These are phyloP conservation scores for Caenorhabditis angaria DNA, from an alignment of 2,888 invertebrate genomes.

Conservation along the genomic window DNA sequence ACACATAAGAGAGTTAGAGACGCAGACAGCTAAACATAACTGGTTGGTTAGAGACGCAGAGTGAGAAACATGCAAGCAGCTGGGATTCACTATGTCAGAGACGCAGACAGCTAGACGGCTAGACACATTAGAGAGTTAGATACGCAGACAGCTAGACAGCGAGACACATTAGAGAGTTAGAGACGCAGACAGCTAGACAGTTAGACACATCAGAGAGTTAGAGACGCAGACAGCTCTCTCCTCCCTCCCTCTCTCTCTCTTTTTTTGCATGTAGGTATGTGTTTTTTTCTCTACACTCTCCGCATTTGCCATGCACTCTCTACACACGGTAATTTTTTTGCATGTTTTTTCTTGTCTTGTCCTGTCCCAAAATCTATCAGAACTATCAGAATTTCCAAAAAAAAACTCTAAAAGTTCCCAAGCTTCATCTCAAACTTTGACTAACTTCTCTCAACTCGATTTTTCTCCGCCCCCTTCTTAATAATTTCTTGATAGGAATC, in stretches of 20 bases:
- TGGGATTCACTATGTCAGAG: too few relatives aligned
- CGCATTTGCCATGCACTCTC: background rate
- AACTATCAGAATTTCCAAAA: background rate
- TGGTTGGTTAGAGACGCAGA: background rate
- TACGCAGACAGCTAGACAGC: background rate
- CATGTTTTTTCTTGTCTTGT: background rate
- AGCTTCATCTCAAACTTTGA: background rate
- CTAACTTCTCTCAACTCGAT: constrained; percentile 5
- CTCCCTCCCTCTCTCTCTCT: background rate
- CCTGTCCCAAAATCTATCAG: background rate
- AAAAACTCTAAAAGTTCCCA: background rate
- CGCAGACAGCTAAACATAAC: background rate
- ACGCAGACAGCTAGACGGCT: background rate
- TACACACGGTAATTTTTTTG: constrained; percentile 6
- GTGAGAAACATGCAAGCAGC: too few relatives aligned
- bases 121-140: background rate
- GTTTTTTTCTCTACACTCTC: background rate
- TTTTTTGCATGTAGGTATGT: constrained; percentile 6
- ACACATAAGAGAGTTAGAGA: background rate
- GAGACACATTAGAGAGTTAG: background rate
- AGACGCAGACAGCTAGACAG: background rate
- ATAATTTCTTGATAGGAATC: background rate
- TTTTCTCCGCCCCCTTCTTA: background rate
- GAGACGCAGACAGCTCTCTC: background rate
- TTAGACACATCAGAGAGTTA: background rate